Conservation (phyloP, 2,888 invertebrate genomes). For the Leptothorax acervorum region DNA sequence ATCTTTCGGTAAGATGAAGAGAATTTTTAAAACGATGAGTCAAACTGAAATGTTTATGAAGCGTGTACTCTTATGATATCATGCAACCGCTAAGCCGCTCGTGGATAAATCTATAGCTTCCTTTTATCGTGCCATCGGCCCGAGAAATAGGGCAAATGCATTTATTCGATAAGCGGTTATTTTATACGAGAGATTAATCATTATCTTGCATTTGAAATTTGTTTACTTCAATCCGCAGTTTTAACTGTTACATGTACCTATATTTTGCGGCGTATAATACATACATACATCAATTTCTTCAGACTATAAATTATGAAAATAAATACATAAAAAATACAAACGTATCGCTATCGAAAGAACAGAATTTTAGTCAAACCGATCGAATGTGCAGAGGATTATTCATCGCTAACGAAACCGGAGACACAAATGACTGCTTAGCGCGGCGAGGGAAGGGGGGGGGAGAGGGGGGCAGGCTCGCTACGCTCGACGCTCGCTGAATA, state of each 20-base stretch:
- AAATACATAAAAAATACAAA: background rate
- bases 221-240: background rate
- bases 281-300: background rate
- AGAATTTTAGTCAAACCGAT: background rate
- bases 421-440: slow-evolving; percentile 8
- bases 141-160: background rate
- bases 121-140: background rate
- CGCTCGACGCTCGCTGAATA: slow-evolving; percentile 1
- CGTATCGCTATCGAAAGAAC: background rate
- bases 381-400: background rate
- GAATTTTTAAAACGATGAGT: slow-evolving; percentile 18
- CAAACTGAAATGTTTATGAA: slow-evolving; percentile 35
- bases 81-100: background rate
- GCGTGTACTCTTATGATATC: background rate
- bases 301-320: background rate
- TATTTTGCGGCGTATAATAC: background rate
- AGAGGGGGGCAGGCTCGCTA: background rate
- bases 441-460: background rate
- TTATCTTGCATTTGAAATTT: slow-evolving; percentile 3
- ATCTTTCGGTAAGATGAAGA: background rate
- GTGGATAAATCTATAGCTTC: background rate
- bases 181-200: background rate
- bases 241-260: background rate
- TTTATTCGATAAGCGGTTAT: background rate
- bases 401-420: slow-evolving; percentile 6